Conservation (phyloP, 2,113 vertebrate species). For the Greenwoodochromis staneri region DNA sequence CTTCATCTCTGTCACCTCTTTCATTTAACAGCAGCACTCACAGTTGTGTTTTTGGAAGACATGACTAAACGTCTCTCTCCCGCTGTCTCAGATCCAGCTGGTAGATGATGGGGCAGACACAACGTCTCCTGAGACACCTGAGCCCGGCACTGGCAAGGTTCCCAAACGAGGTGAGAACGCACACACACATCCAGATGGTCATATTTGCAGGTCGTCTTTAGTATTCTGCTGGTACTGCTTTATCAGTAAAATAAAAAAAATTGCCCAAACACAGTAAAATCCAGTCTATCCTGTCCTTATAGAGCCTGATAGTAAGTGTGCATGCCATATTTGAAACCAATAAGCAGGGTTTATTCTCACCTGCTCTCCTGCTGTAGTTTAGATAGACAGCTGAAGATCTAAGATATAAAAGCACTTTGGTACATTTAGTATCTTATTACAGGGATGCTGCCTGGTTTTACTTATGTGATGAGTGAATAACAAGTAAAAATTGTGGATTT, state of each 20-base stretch:
- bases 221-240: not conserved
- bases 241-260: not conserved
- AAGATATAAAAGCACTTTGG: not conserved
- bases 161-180: constrained; percentile 81
- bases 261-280: not conserved
- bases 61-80: not conserved
- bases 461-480: not conserved
- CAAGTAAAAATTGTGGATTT: not conserved
- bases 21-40: not conserved
- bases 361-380: not conserved
- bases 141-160: constrained; percentile 78
- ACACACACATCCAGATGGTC: not conserved
- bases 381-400: not conserved
- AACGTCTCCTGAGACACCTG: constrained; percentile 90
- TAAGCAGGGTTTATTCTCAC: not conserved
- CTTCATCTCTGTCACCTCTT: not conserved
- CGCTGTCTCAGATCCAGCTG: constrained; percentile 81
- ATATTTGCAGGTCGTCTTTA: not conserved
- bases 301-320: not conserved
- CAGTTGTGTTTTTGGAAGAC: not conserved
- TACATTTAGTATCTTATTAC: not conserved
- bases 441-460: not conserved
- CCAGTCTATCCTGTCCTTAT: not conserved
- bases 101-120: constrained; percentile 92
- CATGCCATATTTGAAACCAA: not conserved